Evolutionary conservation across 1,140 invertebrate genomes (phyloP).

Genomic region (Drosophila orosa): DNA sequence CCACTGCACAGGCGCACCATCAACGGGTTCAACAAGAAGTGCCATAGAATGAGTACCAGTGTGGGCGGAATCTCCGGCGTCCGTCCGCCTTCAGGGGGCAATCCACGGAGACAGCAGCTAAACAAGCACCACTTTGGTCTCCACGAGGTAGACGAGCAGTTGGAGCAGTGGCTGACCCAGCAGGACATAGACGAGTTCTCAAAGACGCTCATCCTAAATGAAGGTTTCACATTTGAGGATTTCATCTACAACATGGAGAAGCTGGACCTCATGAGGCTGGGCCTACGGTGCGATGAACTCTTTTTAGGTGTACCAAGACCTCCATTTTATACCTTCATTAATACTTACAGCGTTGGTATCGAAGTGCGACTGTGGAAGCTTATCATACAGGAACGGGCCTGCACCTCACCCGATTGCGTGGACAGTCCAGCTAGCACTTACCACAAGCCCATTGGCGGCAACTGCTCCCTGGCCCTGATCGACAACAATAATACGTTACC

Average conservation of each 20-base stretch:
- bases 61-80: constrained; percentile 26
- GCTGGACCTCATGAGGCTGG: constrained; percentile 90
- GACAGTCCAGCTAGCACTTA: constrained; percentile 56
- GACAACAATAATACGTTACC: constrained; percentile 58
- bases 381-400: constrained; percentile 73
- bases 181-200: constrained; percentile 86
- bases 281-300: constrained; percentile 87
- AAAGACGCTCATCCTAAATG: constrained; percentile 87
- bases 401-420: constrained; percentile 60
- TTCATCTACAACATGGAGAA: constrained; percentile 89
- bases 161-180: constrained; percentile 87
- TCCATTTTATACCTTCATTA: background rate
- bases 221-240: constrained; percentile 92
- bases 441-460: constrained; percentile 52
- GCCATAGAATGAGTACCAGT: constrained; percentile 73
- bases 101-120: constrained; percentile 59
- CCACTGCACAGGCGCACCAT: constrained; percentile 65
- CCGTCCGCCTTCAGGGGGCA: constrained; percentile 45
- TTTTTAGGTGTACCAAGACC: background rate
- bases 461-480: constrained; percentile 24
- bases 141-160: constrained; percentile 86
- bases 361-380: constrained; percentile 81
- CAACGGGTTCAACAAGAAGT: constrained; percentile 76
- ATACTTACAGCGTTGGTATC: constrained; percentile 68
- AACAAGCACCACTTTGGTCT: constrained; percentile 85